A percentile compares a stretch with the other conserved stretches of the same genome.
Evolutionary conservation across 2,888 invertebrate genomes (phyloP).

Genomic region (Microctonus hyperodae): DNA sequence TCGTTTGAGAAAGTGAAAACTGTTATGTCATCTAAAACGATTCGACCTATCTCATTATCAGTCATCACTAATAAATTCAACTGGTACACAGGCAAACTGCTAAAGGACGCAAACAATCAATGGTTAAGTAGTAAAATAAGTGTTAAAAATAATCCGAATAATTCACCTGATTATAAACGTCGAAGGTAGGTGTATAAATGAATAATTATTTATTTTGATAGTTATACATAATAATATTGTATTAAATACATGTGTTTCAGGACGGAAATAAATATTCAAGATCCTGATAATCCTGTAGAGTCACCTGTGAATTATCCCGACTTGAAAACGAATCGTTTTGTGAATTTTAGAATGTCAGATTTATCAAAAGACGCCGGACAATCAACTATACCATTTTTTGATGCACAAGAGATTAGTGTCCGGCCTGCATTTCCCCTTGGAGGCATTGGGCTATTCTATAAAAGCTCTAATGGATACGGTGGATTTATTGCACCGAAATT

Average conservation of each 20-base stretch:
- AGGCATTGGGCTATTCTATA: background rate
- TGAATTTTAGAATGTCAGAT: background rate
- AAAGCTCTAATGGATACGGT: background rate
- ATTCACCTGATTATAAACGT: background rate
- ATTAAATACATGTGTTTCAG: background rate
- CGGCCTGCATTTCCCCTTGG: background rate
- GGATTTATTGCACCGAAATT: background rate
- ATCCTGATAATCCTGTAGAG: background rate
- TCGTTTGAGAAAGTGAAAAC: background rate
- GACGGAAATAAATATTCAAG: background rate
- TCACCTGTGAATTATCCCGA: background rate
- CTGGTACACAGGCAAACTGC: background rate
- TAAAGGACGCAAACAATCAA: background rate
- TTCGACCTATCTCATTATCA: background rate
- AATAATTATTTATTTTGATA: background rate
- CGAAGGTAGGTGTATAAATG: background rate
- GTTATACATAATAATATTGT: background rate
- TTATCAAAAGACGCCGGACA: background rate
- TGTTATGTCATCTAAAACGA: background rate
- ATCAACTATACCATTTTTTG: background rate
- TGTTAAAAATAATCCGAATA: background rate
- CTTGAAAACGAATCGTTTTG: background rate
- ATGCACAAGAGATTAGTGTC: background rate
- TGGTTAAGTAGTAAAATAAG: background rate
- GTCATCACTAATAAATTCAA: background rate